Conservation (phyloP, 2,113 vertebrate genomes). For the Notarius quadriscutis region DNA sequence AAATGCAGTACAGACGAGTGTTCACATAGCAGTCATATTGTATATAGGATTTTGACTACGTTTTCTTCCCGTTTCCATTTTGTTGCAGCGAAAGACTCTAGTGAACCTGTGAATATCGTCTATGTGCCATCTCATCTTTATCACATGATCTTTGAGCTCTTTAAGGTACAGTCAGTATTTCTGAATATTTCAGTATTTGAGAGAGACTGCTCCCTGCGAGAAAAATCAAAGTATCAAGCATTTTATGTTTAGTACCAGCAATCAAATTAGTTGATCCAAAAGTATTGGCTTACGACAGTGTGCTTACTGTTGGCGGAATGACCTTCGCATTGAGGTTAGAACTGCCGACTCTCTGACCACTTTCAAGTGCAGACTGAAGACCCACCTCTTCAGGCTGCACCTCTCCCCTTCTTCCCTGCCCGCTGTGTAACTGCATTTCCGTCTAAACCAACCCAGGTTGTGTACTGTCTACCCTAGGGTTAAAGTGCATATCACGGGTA, state of each 20-base stretch:
- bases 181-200: not conserved
- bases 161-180: conserved; percentile 81
- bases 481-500: too few relatives aligned
- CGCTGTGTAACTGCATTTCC: too few relatives aligned
- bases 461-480: too few relatives aligned
- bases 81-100: conserved; percentile 78
- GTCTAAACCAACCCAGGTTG: too few relatives aligned
- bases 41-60: not conserved
- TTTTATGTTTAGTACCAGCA: not conserved
- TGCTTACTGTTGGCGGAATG: too few relatives aligned
- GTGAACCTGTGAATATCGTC: conserved; percentile 84
- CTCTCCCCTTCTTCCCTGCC: too few relatives aligned
- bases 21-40: not conserved
- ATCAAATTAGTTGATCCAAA: not conserved
- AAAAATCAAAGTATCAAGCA: not conserved
- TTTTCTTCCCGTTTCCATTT: conserved; percentile 22
- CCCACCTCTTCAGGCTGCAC: too few relatives aligned
- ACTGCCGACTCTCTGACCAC: too few relatives aligned
- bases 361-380: too few relatives aligned
- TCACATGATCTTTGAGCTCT: conserved; percentile 98
- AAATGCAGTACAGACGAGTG: not conserved
- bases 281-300: not conserved
- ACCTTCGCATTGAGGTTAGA: too few relatives aligned
- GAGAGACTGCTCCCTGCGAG: not conserved
- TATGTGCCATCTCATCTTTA: conserved; percentile 97